Conservation (phyloP, 2,797 vertebrate species). For the Huso huso region DNA sequence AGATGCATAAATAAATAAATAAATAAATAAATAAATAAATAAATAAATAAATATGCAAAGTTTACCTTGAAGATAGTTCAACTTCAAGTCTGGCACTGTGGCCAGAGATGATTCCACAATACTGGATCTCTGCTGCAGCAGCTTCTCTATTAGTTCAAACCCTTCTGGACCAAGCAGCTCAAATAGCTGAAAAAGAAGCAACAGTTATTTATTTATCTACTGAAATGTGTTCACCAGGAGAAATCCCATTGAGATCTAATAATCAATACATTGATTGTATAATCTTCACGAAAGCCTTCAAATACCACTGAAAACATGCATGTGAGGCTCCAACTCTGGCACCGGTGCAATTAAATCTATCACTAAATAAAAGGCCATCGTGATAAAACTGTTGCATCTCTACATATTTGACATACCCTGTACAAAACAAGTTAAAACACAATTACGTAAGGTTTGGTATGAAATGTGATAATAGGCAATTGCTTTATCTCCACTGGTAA, state of each 20-base stretch:
- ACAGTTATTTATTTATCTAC: neutral
- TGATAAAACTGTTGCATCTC: too few relatives aligned
- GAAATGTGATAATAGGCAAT: too few relatives aligned
- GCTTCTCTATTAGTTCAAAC: conserved; percentile 86
- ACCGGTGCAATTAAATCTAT: too few relatives aligned
- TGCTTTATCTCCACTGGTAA: too few relatives aligned
- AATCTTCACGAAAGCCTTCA: too few relatives aligned
- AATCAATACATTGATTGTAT: too few relatives aligned
- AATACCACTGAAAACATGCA: too few relatives aligned
- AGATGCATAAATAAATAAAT: conserved; percentile 2
- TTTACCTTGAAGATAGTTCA: conserved; percentile 69
- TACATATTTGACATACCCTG: too few relatives aligned
- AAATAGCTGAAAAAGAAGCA: conserved; percentile 64
- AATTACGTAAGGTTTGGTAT: too few relatives aligned
- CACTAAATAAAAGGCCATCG: too few relatives aligned
- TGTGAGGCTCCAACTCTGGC: too few relatives aligned
- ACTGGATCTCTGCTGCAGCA: conserved; percentile 73
- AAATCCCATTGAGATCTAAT: neutral
- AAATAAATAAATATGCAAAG: conserved; percentile 13
- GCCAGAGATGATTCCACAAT: conserved; percentile 74
- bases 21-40: conserved; percentile 18
- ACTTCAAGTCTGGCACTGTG: conserved; percentile 57
- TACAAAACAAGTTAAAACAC: too few relatives aligned
- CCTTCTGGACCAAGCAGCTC: conserved; percentile 89
- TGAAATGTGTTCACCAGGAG: neutral